Conservation (phyloP, 2,797 vertebrate genomes). For the Apogon hyalosoma region DNA sequence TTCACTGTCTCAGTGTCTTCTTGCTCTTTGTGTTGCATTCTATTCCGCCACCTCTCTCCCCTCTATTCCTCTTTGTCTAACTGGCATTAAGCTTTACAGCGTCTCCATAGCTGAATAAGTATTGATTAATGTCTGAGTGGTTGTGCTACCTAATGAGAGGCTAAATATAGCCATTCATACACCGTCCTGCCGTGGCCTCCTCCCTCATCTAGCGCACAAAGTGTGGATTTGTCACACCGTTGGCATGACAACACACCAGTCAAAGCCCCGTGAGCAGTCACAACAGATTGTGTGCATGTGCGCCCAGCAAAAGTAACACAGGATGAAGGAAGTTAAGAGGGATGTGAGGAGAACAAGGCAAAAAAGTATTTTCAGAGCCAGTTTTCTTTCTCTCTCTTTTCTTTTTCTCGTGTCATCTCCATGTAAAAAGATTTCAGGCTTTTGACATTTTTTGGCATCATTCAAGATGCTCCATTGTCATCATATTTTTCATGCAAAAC, state of each 20-base stretch:
- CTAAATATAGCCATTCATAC: constrained; percentile 77
- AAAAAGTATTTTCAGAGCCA: constrained; percentile 3
- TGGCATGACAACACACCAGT: constrained; percentile 83
- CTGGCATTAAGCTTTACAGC: constrained; percentile 33
- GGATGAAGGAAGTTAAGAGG: constrained; percentile 34
- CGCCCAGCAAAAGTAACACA: constrained; percentile 43
- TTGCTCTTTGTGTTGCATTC: constrained; percentile 26
- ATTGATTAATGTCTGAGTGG: constrained; percentile 77
- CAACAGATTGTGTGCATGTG: constrained; percentile 71
- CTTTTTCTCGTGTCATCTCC: too few relatives aligned
- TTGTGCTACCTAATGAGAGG: constrained; percentile 74
- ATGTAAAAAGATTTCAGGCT: too few relatives aligned
- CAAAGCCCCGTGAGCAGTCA: constrained; percentile 70
- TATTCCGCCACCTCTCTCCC: constrained; percentile 6
- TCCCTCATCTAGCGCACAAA: constrained; percentile 75
- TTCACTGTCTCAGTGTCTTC: constrained; percentile 12
- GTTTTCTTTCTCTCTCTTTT: constrained; percentile 1
- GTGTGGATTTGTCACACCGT: constrained; percentile 74
- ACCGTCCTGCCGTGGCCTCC: constrained; percentile 59
- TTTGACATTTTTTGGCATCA: too few relatives aligned
- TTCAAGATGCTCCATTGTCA: too few relatives aligned
- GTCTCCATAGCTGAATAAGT: constrained; percentile 69
- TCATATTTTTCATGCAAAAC: too few relatives aligned
- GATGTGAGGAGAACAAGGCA: background rate
- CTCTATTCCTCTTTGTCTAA: constrained; percentile 34